phyloP scores from a whole-genome alignment of 2,888 invertebrate species.

The Eudemis profundana region DNA sequence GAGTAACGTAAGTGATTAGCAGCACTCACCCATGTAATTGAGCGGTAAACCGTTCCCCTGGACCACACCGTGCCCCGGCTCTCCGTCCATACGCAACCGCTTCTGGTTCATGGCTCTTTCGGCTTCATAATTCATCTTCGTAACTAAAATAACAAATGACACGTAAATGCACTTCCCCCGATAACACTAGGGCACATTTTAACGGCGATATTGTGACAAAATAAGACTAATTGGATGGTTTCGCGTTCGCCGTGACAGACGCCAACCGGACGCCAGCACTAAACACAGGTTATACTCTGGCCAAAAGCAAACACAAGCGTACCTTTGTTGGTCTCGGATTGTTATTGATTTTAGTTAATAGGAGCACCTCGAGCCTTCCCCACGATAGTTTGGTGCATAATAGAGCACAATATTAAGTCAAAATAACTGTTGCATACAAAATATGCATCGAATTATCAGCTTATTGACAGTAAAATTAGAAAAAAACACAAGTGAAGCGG shows the following conservation, averaged over 20 bases:
- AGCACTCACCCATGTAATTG: constrained; percentile 78
- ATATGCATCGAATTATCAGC: constrained; percentile 83
- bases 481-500: constrained; percentile 85
- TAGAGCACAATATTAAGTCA: constrained; percentile 75
- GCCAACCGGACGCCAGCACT: constrained; percentile 85
- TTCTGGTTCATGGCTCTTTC: constrained; percentile 84
- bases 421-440: constrained; percentile 83
- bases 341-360: constrained; percentile 85
- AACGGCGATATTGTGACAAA: constrained; percentile 56
- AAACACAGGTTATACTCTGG: constrained; percentile 83
- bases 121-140: constrained; percentile 84
- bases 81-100: constrained; percentile 83
- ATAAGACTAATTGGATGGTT: constrained; percentile 66
- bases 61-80: constrained; percentile 82
- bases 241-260: constrained; percentile 79
- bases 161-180: constrained; percentile 56
- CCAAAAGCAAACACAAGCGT: constrained; percentile 84
- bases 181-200: constrained; percentile 61
- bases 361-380: constrained; percentile 77
- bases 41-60: constrained; percentile 83
- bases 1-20: not conserved
- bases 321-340: constrained; percentile 85
- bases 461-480: constrained; percentile 84
- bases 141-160: constrained; percentile 77
- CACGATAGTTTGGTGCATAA: constrained; percentile 78